A percentile compares a stretch with the other conserved stretches of the same genome.
Conservation (phyloP, 2,888 invertebrate genomes). For the Mechanitis messenoides region DNA sequence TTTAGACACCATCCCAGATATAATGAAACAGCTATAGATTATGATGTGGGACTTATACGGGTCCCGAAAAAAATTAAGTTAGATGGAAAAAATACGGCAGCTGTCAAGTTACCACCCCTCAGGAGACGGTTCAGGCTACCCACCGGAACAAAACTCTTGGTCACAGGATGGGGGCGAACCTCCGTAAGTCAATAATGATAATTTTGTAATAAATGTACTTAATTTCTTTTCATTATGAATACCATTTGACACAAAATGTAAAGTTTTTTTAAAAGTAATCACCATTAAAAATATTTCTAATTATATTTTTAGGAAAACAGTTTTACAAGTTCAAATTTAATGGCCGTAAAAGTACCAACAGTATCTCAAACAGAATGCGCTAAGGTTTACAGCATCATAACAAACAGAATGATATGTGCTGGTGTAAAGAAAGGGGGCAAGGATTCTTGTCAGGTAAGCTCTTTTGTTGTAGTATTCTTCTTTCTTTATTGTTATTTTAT, state of each 20-base stretch:
- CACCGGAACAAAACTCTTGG: constrained; percentile 38
- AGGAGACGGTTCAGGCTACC: constrained; percentile 32
- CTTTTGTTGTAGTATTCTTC: background rate
- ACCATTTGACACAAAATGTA: too few species aligned
- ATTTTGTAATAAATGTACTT: background rate
- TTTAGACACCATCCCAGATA: constrained; percentile 56
- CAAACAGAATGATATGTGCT: constrained; percentile 55
- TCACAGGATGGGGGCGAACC: constrained; percentile 61
- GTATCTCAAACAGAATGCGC: constrained; percentile 36
- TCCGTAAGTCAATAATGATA: constrained; percentile 21
- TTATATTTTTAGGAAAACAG: constrained; percentile 2
- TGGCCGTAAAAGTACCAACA: constrained; percentile 38
- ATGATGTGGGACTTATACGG: constrained; percentile 60
- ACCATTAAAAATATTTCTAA: too few species aligned
- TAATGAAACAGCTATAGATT: constrained; percentile 52
- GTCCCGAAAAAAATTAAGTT: constrained; percentile 46
- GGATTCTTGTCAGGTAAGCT: constrained; percentile 55
- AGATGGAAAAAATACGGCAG: constrained; percentile 43
- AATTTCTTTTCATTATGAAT: background rate
- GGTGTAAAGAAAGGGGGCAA: constrained; percentile 49
- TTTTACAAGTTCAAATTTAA: background rate
- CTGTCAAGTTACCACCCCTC: constrained; percentile 36
- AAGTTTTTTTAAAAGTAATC: too few species aligned
- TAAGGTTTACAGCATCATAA: constrained; percentile 38
- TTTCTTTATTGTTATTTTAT: too few species aligned